A percentile compares a stretch with the other conserved stretches of the same genome.
Evolutionary conservation across 2,113 vertebrate genomes (phyloP).

Genomic region (Mirounga angustirostris): DNA sequence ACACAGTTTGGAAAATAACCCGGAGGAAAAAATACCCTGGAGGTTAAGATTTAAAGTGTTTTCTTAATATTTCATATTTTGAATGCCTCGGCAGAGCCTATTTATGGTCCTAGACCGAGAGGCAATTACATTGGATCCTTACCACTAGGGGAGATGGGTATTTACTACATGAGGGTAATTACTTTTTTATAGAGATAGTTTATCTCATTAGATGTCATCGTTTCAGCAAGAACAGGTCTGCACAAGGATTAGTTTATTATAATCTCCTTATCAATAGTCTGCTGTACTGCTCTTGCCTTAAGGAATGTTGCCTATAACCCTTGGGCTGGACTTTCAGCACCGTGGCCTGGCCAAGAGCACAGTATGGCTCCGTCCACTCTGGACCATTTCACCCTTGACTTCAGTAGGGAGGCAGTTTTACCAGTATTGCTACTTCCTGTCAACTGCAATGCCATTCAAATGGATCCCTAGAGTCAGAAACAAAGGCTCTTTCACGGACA

Average conservation of each 20-base stretch:
- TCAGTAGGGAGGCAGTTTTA: too few relatives aligned
- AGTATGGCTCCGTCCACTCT: not conserved
- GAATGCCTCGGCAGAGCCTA: not conserved
- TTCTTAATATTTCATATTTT: not conserved
- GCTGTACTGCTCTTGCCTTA: not conserved
- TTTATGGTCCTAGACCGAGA: not conserved
- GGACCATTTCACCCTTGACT: not conserved
- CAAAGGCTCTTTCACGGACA: not conserved
- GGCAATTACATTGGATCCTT: not conserved
- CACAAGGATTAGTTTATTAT: not conserved
- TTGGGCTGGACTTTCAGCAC: not conserved
- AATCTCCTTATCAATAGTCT: not conserved
- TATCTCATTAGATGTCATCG: not conserved
- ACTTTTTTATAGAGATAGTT: not conserved
- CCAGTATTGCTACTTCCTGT: not conserved
- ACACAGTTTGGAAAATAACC: not conserved
- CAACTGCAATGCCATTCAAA: too few relatives aligned
- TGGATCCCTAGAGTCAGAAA: not conserved
- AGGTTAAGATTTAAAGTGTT: not conserved
- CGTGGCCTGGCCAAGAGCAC: accelerated
- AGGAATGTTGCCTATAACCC: not conserved
- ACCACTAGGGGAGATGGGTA: not conserved
- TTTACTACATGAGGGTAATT: not conserved
- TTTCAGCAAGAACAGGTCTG: not conserved
- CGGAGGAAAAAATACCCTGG: not conserved